Evolutionary conservation across 2,888 invertebrate species (phyloP), one percentile per base, ranked within the genome.

Genomic region (Sesamia inferens): DNA sequence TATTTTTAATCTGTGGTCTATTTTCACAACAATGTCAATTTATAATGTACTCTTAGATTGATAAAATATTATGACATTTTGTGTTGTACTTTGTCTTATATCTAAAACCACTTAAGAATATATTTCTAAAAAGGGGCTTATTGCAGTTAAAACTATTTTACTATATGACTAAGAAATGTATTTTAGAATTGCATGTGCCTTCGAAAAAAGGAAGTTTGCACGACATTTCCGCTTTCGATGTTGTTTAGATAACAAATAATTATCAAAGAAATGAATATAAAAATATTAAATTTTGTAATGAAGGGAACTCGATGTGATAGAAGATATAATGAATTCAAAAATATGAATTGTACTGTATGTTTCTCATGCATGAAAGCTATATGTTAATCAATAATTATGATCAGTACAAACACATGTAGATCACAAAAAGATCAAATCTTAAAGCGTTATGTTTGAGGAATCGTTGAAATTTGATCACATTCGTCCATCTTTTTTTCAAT

Each of bases 141-240:
- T 59, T 68, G 55, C 55, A 64, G 6, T 44, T 44, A 14, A 42
- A 55, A 64, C 64, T 61, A 70, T 74, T 79, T 74, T 64, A 83
- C 42, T 59, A 68, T 24, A 31, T 79, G 80, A 83, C 80, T 81
- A 80, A 83, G 54, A 47, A 65, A 31, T 54, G 7, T 74, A 79
- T 70, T 59, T 64, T 24, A 48, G 61, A 70, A 70, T 48, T 83
- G 47, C 65, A 71, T 63, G n/a, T 81, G 81, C 81, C 81, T 81
- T 81, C 24, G 19, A 22, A 54, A 48, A 48, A 63, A 69, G 51
- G 47, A 75, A 59, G 19, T 42, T 24, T 47, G 48, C 74, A 59
- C 51, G 58, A 71, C 59, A 66, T 79, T 72, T 71, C 48, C 24
- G 81, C 81, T 84, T 81, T 81, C 31, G 69, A 71, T 81, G 84